A percentile compares a stretch with the other conserved stretches of the same genome.
These are phyloP conservation scores for Dipodomys stephensi DNA, from an alignment of 2,113 vertebrate species.

Conservation along the genomic window DNA sequence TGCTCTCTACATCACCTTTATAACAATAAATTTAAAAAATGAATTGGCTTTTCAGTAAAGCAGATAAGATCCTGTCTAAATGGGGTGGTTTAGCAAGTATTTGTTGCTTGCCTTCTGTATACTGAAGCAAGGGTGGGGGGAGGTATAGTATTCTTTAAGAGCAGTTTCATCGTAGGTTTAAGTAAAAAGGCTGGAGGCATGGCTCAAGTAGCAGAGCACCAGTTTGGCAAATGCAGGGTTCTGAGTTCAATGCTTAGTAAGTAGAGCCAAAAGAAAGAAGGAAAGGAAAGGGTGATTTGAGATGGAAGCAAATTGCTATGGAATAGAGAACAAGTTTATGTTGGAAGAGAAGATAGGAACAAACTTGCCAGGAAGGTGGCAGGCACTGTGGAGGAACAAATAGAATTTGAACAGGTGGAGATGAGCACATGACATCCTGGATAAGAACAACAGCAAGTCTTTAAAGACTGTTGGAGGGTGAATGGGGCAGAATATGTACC, in stretches of 20 bases:
- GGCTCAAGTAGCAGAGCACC: too few species aligned
- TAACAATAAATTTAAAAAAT: background rate
- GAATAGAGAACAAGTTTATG: background rate
- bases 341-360: background rate
- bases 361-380: background rate
- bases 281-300: background rate
- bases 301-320: background rate
- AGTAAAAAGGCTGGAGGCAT: background rate
- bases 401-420: background rate
- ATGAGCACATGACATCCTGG: background rate
- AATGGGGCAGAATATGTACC: background rate
- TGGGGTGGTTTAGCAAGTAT: constrained; percentile 12
- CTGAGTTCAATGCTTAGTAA: too few species aligned
- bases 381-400: background rate
- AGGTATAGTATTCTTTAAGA: background rate
- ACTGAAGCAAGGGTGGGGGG: background rate
- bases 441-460: background rate
- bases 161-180: background rate
- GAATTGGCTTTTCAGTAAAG: constrained; percentile 10
- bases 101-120: background rate
- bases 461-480: background rate
- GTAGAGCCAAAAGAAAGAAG: too few species aligned
- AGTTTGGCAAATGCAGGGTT: too few species aligned
- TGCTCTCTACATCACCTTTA: too few species aligned
- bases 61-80: background rate